phyloP scores from a whole-genome alignment of 2,797 vertebrate genomes.

The Leuciscus waleckii region DNA sequence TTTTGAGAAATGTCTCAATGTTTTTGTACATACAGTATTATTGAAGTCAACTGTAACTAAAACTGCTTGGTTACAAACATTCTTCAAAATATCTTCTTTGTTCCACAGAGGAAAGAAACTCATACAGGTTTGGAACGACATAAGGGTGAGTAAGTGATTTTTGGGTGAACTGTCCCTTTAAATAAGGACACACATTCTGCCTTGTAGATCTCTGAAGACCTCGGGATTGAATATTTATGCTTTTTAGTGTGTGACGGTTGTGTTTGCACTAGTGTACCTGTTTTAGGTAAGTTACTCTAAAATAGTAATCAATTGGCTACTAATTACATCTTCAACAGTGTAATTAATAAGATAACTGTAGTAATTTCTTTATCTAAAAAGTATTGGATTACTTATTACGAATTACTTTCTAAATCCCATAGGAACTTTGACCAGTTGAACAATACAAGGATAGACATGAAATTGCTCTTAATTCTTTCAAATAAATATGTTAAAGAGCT shows the following conservation, averaged over 20 bases:
- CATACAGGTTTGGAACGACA: background rate
- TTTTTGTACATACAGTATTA: background rate
- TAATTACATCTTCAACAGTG: too few species aligned
- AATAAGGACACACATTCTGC: constrained; percentile 36
- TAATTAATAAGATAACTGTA: background rate
- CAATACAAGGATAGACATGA: too few species aligned
- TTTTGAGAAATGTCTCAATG: background rate
- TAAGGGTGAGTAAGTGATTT: background rate
- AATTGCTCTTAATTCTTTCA: background rate
- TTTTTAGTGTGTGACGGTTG: background rate
- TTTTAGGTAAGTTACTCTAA: background rate
- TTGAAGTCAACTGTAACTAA: background rate
- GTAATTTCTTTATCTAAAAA: background rate
- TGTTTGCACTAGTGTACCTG: background rate
- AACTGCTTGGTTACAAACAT: background rate
- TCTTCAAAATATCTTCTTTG: background rate
- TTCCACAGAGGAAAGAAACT: background rate
- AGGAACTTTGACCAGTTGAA: background rate
- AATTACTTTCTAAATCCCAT: background rate
- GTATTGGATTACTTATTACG: background rate
- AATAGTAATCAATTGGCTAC: background rate
- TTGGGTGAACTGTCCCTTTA: background rate
- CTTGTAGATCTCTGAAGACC: constrained; percentile 29
- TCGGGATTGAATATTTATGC: constrained; percentile 10
- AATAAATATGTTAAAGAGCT: background rate